Percentiles rank a stretch among this genome's conserved stretches.
phyloP scores from a whole-genome alignment of 2,888 invertebrate genomes.

The Tanytarsus gracilentus region DNA sequence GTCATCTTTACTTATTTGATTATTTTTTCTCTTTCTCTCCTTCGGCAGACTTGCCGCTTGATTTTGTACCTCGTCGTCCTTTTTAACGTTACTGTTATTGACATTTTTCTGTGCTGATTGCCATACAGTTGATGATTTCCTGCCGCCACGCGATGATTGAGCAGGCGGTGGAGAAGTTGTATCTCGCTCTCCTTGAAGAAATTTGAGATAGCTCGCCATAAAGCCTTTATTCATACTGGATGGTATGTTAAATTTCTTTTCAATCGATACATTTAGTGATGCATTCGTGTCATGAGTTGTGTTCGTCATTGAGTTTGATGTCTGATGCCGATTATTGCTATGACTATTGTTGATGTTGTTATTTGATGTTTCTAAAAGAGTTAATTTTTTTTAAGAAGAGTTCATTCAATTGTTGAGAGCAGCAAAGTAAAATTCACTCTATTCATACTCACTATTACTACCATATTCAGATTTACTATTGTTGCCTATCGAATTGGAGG shows the following conservation, averaged over 20 bases:
- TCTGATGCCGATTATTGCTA: conserved; percentile 23
- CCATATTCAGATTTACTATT: conserved; percentile 10
- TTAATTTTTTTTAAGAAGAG: background rate
- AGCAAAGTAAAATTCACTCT: background rate
- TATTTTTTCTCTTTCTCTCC: conserved; percentile 31
- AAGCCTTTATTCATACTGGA: conserved; percentile 62
- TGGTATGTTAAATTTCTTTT: conserved; percentile 53
- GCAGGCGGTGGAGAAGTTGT: conserved; percentile 62
- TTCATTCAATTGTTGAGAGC: background rate
- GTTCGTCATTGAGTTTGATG: conserved; percentile 15
- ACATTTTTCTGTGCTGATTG: conserved; percentile 39
- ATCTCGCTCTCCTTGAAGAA: conserved; percentile 72
- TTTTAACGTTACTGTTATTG: conserved; percentile 43
- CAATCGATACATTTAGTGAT: conserved; percentile 48
- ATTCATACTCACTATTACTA: background rate
- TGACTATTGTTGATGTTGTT: conserved; percentile 27
- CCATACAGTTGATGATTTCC: conserved; percentile 51
- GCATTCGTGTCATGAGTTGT: conserved; percentile 33
- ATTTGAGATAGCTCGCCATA: conserved; percentile 81
- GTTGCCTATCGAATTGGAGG: conserved; percentile 7
- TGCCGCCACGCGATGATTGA: conserved; percentile 49
- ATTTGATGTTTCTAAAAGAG: conserved; percentile 14
- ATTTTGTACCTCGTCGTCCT: conserved; percentile 3
- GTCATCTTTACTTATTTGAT: conserved; percentile 30
- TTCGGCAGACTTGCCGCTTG: conserved; percentile 30